Conservation (phyloP, 2,113 vertebrate genomes). For the Ammodytes marinus region DNA sequence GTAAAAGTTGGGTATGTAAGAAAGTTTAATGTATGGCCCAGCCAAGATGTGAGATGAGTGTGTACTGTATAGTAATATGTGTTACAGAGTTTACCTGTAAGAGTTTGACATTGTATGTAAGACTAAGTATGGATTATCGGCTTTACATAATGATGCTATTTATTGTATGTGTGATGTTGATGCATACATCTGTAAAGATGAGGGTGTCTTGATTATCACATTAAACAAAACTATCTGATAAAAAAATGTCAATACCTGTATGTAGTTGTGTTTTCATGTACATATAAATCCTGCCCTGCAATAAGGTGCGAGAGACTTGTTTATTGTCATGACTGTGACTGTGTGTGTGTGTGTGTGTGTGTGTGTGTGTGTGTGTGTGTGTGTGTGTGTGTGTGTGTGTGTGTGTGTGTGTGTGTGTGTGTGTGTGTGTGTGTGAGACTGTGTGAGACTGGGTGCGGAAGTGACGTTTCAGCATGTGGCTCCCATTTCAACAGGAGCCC, state of each 20-base stretch:
- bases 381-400: neutral
- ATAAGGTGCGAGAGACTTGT: no score
- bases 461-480: constrained; percentile 40
- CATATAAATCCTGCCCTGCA: neutral
- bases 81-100: no score
- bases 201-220: neutral
- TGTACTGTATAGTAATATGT: no score
- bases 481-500: constrained; percentile 28
- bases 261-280: neutral
- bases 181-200: neutral
- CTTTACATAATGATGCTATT: no score
- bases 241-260: neutral
- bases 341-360: no score
- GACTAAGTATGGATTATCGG: no score
- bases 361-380: no score
- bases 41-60: no score
- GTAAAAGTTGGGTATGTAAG: no score
- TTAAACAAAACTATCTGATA: neutral
- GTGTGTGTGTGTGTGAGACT: constrained; percentile 14
- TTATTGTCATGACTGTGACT: no score
- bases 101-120: no score
- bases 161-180: neutral
- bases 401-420: neutral
- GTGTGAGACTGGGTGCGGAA: constrained; percentile 1
- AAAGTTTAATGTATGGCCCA: no score